Evolutionary conservation across 1,140 invertebrate genomes (phyloP).

Genomic region (Aphidius ervi): DNA sequence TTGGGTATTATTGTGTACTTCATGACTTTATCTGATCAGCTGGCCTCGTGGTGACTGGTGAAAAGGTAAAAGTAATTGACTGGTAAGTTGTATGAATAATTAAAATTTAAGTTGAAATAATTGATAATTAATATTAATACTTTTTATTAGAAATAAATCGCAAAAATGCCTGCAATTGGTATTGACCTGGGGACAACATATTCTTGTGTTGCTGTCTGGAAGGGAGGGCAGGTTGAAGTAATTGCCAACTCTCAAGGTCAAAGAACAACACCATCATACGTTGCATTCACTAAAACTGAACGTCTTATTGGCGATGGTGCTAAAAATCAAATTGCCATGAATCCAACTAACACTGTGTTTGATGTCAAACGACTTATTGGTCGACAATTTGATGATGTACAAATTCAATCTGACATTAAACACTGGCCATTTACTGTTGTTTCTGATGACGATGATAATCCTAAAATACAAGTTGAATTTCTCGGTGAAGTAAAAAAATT

Average conservation of each 20-base stretch:
- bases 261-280: conserved; percentile 83
- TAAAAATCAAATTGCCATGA: conserved; percentile 72
- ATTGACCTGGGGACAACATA: conserved; percentile 74
- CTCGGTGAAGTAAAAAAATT: conserved; percentile 72
- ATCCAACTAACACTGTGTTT: conserved; percentile 79
- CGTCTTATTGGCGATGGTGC: conserved; percentile 67
- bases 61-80: too few relatives aligned
- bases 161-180: conserved; percentile 61
- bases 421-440: conserved; percentile 80
- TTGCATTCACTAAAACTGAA: conserved; percentile 78
- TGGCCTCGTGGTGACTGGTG: too few relatives aligned
- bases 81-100: too few relatives aligned
- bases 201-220: conserved; percentile 74
- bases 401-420: conserved; percentile 71
- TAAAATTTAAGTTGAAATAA: too few relatives aligned
- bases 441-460: conserved; percentile 62
- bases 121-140: too few relatives aligned
- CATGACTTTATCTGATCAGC: too few relatives aligned
- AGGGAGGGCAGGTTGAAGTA: conserved; percentile 82
- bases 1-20: too few relatives aligned
- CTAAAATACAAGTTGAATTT: conserved; percentile 71
- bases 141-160: too few relatives aligned
- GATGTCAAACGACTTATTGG: conserved; percentile 79
- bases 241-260: conserved; percentile 92
- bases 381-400: conserved; percentile 68